Evolutionary conservation across 2,113 vertebrate genomes (phyloP), one percentile per base, ranked within the genome.

Genomic region (Neopipo cinnamomea): DNA sequence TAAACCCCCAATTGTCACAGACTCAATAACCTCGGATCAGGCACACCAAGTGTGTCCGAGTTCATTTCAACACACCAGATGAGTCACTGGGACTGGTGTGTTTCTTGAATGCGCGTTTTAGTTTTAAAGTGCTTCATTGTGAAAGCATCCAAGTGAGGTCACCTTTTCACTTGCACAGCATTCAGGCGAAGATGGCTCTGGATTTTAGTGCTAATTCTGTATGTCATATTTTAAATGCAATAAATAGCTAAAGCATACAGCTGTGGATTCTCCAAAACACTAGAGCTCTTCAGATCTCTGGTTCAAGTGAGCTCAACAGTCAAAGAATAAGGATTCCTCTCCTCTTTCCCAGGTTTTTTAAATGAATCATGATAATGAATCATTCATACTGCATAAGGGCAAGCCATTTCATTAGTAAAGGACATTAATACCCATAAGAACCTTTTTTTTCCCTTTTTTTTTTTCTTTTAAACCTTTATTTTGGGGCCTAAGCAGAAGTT

Each of bases 11-110:
- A 6, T 13, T 13, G 2, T 6, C 30, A 33, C 7, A 35, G 3
- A 18, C 46, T 46, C 72, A 53, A 20, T 19, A 84, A n/a, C n/a
- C 12, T 56, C 2, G 3, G 23, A 49, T 28, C 24, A 55, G 27
- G 20, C 11, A 11, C 33, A n/a, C 5, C 17, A 25, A 0, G 1
- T 42, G 42, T 42, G 16, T 81, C 35, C 28, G 14, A 28, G 27
- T 27, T 44, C 14, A 5, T 16, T 39, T 85, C 55, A 86, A 27
- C 23, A 33, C 30, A 50, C 4, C 11, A 59, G 27, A 17, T 17
- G 28, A 79, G 31, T 8, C 42, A 70, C 0, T 33, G 11, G 12
- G 15, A 75, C 20, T 15, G 19, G 4, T 25, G 14, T 1, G 1
- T 67, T 63, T 78, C 21, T 74, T 27, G 12, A 75, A 85, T 20